Percentiles rank a stretch among this genome's conserved stretches.
These are phyloP conservation scores for Myodes glareolus DNA, from an alignment of 2,113 vertebrate genomes.

Conservation along the genomic window DNA sequence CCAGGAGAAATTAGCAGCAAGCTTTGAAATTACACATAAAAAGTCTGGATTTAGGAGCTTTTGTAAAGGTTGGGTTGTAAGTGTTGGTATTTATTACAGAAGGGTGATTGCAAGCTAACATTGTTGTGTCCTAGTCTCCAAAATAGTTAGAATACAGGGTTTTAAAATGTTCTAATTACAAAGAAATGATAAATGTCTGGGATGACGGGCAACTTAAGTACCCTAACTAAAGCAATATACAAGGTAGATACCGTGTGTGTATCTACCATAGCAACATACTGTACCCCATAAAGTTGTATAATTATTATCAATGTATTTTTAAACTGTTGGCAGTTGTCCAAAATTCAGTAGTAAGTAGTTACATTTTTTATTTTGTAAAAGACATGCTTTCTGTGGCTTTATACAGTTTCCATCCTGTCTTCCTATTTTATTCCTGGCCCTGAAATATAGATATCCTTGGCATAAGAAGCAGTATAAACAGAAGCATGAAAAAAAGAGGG, in stretches of 20 bases:
- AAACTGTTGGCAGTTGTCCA: background rate
- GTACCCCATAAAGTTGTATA: background rate
- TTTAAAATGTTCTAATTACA: background rate
- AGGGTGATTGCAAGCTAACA: background rate
- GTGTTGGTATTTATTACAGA: background rate
- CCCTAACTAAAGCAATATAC: background rate
- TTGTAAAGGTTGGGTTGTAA: background rate
- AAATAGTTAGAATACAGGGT: background rate
- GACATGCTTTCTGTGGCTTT: background rate
- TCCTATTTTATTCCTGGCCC: background rate
- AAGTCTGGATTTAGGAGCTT: background rate
- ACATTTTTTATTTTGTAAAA: background rate
- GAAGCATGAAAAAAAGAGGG: conserved; percentile 20
- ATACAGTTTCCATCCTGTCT: background rate
- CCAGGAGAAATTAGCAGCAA: background rate
- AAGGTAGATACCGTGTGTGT: too few species aligned
- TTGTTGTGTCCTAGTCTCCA: background rate
- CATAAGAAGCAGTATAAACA: conserved; percentile 4
- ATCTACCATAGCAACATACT: background rate
- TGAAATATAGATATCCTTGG: background rate
- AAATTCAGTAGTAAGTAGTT: conserved; percentile 15
- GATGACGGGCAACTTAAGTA: background rate
- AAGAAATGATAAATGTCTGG: background rate
- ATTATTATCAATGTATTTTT: background rate
- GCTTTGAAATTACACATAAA: conserved; percentile 21